Evolutionary conservation across 30 jellyfish, hydroid and myxozoan species (phyloP).

Genomic region (Sanderia malayensis): DNA sequence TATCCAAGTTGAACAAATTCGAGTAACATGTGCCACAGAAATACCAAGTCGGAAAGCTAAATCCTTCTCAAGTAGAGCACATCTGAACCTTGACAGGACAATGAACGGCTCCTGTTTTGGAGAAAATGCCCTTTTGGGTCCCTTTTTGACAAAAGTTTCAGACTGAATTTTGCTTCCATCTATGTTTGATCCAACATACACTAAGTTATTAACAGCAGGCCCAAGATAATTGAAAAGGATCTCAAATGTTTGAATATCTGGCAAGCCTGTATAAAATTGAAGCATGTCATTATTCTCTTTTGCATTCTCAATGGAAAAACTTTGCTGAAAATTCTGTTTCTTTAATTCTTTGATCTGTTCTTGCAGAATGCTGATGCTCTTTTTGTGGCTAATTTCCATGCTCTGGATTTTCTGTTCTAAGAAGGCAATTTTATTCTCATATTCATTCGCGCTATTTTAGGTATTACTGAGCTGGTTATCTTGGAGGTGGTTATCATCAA

Average conservation of each 20-base stretch:
- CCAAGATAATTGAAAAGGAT: not conserved
- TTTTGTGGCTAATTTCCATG: conserved; percentile 7
- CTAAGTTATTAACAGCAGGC: not conserved
- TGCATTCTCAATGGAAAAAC: not conserved
- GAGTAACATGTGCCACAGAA: not conserved
- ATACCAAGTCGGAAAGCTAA: not conserved
- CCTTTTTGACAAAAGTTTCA: not conserved
- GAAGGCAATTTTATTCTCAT: not conserved
- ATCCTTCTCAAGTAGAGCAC: conserved; percentile 13
- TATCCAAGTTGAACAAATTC: conserved; percentile 10
- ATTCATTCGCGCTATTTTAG: not conserved
- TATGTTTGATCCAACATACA: conserved; percentile 7
- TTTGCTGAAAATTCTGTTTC: not conserved
- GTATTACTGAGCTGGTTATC: not conserved
- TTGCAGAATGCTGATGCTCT: not conserved
- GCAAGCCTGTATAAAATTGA: conserved; percentile 21
- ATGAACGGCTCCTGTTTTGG: conserved; percentile 13
- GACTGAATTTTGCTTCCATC: not conserved
- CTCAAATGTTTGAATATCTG: not conserved
- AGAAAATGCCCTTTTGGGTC: not conserved
- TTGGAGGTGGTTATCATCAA: not conserved
- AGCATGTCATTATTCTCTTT: conserved; percentile 2
- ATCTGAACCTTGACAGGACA: conserved; percentile 3
- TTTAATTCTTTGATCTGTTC: not conserved
- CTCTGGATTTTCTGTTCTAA: not conserved